Percentiles rank a stretch among this genome's conserved stretches.
These are phyloP conservation scores for Phyllotreta cruciferae DNA, from an alignment of 2,888 invertebrate genomes.

Conservation along the genomic window DNA sequence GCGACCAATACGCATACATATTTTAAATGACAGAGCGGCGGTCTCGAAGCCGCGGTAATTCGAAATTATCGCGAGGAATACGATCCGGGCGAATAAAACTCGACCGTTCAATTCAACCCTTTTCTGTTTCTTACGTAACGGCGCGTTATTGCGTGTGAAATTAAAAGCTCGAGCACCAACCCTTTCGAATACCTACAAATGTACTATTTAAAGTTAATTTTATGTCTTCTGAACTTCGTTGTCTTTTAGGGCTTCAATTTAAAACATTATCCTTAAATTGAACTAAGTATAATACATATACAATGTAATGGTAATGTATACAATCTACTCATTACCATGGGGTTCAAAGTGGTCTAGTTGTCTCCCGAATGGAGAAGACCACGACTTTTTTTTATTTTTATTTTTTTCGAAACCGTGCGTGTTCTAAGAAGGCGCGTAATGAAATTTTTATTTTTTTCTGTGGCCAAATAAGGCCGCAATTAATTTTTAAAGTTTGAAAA, in stretches of 20 bases:
- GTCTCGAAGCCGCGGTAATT: slow-evolving; percentile 54
- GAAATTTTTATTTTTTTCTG: too few species aligned
- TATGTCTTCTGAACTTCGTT: slow-evolving; percentile 45
- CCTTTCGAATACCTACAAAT: slow-evolving; percentile 55
- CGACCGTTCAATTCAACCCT: slow-evolving; percentile 46
- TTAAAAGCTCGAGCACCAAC: slow-evolving; percentile 58
- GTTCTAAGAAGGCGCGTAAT: too few species aligned
- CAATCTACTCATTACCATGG: too few species aligned
- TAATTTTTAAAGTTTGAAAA: too few species aligned
- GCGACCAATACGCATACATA: slow-evolving; percentile 58
- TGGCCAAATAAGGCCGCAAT: too few species aligned
- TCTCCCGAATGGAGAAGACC: too few species aligned
- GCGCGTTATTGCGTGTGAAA: slow-evolving; percentile 62
- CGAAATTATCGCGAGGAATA: slow-evolving; percentile 58
- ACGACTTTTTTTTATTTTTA: too few species aligned
- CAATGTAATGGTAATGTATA: background rate
- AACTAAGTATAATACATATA: slow-evolving; percentile 4
- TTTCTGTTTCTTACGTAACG: slow-evolving; percentile 52
- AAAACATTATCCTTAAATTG: slow-evolving; percentile 10
- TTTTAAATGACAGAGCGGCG: slow-evolving; percentile 53
- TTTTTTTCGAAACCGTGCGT: too few species aligned
- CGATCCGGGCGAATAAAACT: slow-evolving; percentile 58
- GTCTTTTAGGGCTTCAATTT: slow-evolving; percentile 11
- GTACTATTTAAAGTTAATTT: slow-evolving; percentile 52
- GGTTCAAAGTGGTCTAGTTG: too few species aligned